Conservation (phyloP, 1,140 invertebrate species). For the Oryzaephilus surinamensis region DNA sequence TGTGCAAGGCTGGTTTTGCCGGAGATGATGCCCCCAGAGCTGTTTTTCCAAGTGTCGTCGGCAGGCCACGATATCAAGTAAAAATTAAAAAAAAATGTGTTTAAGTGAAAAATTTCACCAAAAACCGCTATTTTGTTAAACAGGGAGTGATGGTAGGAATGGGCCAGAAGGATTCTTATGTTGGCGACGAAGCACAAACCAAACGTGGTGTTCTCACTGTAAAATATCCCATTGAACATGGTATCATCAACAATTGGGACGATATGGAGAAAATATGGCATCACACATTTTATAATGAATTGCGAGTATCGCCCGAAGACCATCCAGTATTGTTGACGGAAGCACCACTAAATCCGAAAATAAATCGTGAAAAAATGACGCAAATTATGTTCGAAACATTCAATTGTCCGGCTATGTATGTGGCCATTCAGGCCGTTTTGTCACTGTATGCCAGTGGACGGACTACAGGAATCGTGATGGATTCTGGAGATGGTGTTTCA, state of each 20-base stretch:
- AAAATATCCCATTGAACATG: conserved; percentile 93
- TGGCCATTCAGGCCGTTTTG: conserved; percentile 68
- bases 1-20: conserved; percentile 94
- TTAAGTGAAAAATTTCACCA: too few species aligned
- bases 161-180: too few species aligned
- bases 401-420: conserved; percentile 70
- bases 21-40: conserved; percentile 91
- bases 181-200: too few species aligned
- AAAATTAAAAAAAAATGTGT: too few species aligned
- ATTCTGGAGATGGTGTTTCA: conserved; percentile 60
- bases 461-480: conserved; percentile 64
- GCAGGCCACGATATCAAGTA: conserved; percentile 81
- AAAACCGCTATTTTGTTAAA: too few species aligned
- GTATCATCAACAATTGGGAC: conserved; percentile 80
- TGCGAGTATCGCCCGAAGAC: conserved; percentile 81
- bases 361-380: conserved; percentile 81
- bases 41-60: conserved; percentile 91
- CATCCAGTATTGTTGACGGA: conserved; percentile 82
- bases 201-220: conserved; percentile 70
- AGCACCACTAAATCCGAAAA: conserved; percentile 77
- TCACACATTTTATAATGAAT: too few species aligned
- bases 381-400: too few species aligned
- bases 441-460: conserved; percentile 74
- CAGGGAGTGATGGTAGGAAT: conserved; percentile 7
- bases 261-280: conserved; percentile 96